These are phyloP conservation scores for Conger conger DNA, from an alignment of 2,113 vertebrate genomes.

Conservation along the genomic window DNA sequence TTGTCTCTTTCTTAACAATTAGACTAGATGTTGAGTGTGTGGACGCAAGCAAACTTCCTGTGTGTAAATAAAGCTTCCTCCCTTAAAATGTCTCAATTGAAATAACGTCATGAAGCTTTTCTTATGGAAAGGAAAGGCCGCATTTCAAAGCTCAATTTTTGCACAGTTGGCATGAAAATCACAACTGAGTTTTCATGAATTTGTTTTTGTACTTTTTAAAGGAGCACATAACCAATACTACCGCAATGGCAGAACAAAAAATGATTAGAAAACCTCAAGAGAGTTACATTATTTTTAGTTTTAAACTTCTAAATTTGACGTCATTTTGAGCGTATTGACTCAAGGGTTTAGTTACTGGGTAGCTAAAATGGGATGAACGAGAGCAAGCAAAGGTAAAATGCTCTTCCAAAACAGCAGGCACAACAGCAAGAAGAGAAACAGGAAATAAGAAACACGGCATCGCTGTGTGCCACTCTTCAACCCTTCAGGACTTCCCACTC, in stretches of 20 bases:
- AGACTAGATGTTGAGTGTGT: background rate
- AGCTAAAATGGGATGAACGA: background rate
- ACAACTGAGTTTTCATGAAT: background rate
- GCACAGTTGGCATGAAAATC: background rate
- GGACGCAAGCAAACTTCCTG: background rate
- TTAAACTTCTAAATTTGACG: too few species aligned
- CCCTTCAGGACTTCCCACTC: background rate
- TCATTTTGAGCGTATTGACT: background rate
- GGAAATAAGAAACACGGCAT: background rate
- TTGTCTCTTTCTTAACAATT: conserved; percentile 4
- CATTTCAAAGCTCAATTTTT: background rate
- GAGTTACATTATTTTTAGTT: background rate
- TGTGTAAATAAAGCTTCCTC: background rate
- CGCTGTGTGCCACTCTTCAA: background rate
- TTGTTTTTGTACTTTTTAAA: background rate
- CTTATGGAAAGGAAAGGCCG: background rate
- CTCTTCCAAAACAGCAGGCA: background rate
- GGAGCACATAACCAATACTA: background rate
- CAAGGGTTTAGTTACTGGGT: background rate
- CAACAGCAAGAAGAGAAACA: background rate
- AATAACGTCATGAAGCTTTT: background rate
- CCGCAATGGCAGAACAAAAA: background rate
- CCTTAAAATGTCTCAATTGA: background rate
- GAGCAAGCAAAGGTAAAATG: background rate
- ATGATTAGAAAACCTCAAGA: too few species aligned